These are phyloP conservation scores for Amblyornis subalaris DNA, from an alignment of 2,113 vertebrate genomes.

Conservation along the genomic window DNA sequence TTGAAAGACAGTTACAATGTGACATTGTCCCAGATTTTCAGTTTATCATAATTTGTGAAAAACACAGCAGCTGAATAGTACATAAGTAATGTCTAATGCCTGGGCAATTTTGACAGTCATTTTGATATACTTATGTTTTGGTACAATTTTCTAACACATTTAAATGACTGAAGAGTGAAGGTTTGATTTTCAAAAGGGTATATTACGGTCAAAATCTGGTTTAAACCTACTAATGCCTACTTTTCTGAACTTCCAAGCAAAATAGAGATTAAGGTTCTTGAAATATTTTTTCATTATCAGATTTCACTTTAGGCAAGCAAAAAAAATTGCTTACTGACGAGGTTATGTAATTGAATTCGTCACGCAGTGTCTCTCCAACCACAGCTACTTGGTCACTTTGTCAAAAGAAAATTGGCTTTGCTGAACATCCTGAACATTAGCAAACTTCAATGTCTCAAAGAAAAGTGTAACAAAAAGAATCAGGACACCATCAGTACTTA, in stretches of 20 bases:
- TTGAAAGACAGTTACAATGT: background rate
- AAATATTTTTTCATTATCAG: background rate
- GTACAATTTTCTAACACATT: background rate
- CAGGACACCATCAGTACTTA: background rate
- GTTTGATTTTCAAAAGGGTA: background rate
- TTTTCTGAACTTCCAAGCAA: background rate
- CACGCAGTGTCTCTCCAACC: background rate
- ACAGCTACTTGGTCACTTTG: rapidly evolving
- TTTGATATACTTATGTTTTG: background rate
- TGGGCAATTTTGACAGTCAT: background rate
- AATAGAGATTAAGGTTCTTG: background rate
- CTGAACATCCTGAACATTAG: background rate
- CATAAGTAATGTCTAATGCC: background rate
- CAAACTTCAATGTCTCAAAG: background rate
- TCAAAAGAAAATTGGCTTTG: background rate
- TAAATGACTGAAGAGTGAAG: background rate
- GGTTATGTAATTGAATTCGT: background rate
- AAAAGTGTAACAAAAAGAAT: background rate
- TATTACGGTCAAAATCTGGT: background rate
- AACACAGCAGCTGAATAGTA: background rate
- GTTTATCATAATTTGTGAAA: background rate
- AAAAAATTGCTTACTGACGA: background rate
- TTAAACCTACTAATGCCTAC: background rate
- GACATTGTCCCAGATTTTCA: background rate
- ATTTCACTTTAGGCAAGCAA: background rate